These are phyloP conservation scores for Echinops telfairi DNA, from an alignment of 2,113 vertebrate genomes.

Conservation along the genomic window DNA sequence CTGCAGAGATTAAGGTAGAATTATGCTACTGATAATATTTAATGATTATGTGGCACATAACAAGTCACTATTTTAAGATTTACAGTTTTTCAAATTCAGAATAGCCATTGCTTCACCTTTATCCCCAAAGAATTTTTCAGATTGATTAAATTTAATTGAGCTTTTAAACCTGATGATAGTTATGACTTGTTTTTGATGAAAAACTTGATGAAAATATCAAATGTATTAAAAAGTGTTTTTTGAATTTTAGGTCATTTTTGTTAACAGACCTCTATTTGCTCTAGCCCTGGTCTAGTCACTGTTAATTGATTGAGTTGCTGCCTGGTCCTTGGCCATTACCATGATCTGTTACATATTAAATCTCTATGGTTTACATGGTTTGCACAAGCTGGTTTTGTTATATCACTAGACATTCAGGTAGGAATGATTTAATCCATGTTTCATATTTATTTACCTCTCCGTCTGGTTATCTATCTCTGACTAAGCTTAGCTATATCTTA, in stretches of 20 bases:
- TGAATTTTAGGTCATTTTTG: background rate
- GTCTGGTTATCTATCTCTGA: background rate
- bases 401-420: background rate
- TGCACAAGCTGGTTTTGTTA: background rate
- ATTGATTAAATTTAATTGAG: constrained; percentile 19
- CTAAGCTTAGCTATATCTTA: background rate
- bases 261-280: background rate
- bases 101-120: background rate
- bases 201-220: constrained; percentile 13
- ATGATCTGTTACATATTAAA: background rate
- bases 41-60: background rate
- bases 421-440: background rate
- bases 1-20: no score
- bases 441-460: background rate
- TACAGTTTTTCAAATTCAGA: background rate
- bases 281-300: background rate
- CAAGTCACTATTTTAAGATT: constrained; percentile 3
- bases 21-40: background rate
- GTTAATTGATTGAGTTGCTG: background rate
- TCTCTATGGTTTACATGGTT: background rate
- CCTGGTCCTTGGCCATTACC: background rate
- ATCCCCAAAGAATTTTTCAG: background rate
- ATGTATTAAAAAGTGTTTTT: background rate
- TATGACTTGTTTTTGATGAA: background rate
- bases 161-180: background rate